These are phyloP conservation scores for Papilio glaucus DNA, from an alignment of 1,140 invertebrate genomes.

Conservation along the genomic window DNA sequence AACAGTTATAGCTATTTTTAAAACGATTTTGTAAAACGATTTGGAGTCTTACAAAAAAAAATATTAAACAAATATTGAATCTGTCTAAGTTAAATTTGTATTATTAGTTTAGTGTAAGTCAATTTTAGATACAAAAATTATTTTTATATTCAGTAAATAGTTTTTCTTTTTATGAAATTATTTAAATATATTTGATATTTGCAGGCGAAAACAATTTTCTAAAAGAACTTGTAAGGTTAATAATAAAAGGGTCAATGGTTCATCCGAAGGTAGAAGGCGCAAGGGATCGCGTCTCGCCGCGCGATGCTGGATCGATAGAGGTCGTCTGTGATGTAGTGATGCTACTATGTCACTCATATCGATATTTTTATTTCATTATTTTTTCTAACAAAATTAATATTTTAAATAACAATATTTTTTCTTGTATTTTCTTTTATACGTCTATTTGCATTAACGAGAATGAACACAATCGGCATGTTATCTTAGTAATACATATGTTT, in stretches of 20 bases:
- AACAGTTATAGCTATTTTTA: too few relatives aligned
- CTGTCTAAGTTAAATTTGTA: too few relatives aligned
- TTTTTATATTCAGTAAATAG: too few relatives aligned
- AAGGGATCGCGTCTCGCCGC: constrained; percentile 36
- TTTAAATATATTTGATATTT: too few relatives aligned
- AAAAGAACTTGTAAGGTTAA: constrained; percentile 4
- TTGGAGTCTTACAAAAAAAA: too few relatives aligned
- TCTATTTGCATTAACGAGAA: too few relatives aligned
- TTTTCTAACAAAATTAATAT: neutral
- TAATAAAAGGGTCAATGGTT: constrained; percentile 63
- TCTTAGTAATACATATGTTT: neutral
- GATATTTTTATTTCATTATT: constrained; percentile 35
- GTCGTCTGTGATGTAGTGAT: constrained; percentile 64
- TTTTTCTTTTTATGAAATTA: too few relatives aligned
- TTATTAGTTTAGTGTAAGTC: too few relatives aligned
- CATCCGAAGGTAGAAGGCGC: constrained; percentile 52
- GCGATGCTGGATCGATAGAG: constrained; percentile 72
- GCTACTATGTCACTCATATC: constrained; percentile 40
- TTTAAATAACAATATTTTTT: too few relatives aligned
- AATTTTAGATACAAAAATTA: too few relatives aligned
- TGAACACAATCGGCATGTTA: neutral
- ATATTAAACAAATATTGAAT: too few relatives aligned
- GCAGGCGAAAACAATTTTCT: neutral
- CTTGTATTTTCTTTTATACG: neutral
- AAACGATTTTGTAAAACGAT: too few relatives aligned